Evolutionary conservation across 1,140 invertebrate species (phyloP).

Genomic region (Laupala kohalensis): DNA sequence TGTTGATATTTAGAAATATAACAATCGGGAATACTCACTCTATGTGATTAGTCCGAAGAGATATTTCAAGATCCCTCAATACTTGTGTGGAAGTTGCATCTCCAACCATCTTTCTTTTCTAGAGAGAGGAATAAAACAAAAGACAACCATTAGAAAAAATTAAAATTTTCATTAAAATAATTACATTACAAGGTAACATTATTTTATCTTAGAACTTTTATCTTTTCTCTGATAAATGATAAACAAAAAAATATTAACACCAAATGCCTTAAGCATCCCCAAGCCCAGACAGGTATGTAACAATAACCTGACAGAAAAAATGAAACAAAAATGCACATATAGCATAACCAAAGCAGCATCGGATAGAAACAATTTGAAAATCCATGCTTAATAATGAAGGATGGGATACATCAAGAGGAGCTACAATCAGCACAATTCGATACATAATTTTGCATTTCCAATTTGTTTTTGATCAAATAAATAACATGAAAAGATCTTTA

Average conservation of each 20-base stretch:
- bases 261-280: background rate
- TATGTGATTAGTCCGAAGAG: conserved; percentile 95
- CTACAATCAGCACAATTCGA: no score
- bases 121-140: conserved; percentile 35
- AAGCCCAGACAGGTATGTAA: background rate
- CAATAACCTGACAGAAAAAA: background rate
- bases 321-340: background rate
- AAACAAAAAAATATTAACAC: background rate
- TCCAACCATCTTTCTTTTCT: conserved; percentile 94
- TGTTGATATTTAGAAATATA: no score
- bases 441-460: background rate
- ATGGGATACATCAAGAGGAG: background rate
- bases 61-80: conserved; percentile 94
- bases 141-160: no score
- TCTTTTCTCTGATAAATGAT: conserved; percentile 68
- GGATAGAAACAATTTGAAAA: background rate
- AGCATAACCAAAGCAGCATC: background rate
- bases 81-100: conserved; percentile 97
- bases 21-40: conserved; percentile 55
- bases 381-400: background rate
- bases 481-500: no score
- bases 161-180: no score
- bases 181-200: no score
- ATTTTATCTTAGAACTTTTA: conserved; percentile 94
- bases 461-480: no score